phyloP scores from a whole-genome alignment of 2,888 invertebrate species.

The Fragum whitleyi region DNA sequence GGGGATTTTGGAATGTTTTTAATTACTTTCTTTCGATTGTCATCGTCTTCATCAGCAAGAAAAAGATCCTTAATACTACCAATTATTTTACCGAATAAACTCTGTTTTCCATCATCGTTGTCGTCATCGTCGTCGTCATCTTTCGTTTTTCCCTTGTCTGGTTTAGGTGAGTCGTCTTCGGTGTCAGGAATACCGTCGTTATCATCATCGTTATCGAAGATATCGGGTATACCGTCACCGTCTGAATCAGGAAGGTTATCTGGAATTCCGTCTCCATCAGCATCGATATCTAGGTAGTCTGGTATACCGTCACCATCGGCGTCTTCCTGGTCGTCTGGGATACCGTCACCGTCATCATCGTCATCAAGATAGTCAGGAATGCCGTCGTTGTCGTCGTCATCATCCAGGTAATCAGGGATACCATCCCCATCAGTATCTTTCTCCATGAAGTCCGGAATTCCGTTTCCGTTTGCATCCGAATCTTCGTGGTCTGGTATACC shows the following conservation, averaged over 20 bases:
- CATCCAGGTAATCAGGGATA: constrained; percentile 72
- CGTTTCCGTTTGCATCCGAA: constrained; percentile 80
- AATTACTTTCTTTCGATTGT: constrained; percentile 44
- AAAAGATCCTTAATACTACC: constrained; percentile 71
- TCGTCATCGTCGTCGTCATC: constrained; percentile 32
- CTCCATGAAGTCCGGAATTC: constrained; percentile 76
- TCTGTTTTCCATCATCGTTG: constrained; percentile 32
- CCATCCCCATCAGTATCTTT: constrained; percentile 73
- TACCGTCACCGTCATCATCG: constrained; percentile 75
- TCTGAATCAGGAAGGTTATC: constrained; percentile 77
- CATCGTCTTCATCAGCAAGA: constrained; percentile 61
- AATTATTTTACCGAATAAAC: constrained; percentile 69
- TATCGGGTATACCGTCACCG: constrained; percentile 80
- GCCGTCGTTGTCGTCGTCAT: constrained; percentile 78
- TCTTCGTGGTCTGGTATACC: constrained; percentile 74
- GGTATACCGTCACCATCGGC: constrained; percentile 81
- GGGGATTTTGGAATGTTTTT: constrained; percentile 64
- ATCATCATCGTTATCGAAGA: constrained; percentile 70
- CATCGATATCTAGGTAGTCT: constrained; percentile 73
- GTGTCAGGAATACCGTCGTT: constrained; percentile 65
- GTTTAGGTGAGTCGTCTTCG: constrained; percentile 13
- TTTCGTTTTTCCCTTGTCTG: neutral
- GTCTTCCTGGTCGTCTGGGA: constrained; percentile 72
- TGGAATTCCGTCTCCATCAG: constrained; percentile 80
- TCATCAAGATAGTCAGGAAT: constrained; percentile 71